Conservation (phyloP, 2,113 vertebrate species). For the Rhizomys pruinosus region DNA sequence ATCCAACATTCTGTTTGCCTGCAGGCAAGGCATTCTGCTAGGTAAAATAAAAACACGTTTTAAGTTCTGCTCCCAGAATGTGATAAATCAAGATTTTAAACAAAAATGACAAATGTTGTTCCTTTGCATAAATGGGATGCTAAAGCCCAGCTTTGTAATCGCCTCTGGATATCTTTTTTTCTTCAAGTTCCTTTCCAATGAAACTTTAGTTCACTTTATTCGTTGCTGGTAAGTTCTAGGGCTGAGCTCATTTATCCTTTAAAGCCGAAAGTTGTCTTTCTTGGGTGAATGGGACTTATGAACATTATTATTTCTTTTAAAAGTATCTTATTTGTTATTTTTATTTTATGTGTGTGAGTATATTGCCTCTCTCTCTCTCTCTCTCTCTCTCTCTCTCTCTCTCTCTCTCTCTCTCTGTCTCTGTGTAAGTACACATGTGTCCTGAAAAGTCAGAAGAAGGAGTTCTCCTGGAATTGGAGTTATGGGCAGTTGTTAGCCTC, state of each 20-base stretch:
- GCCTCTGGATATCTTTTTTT: constrained; percentile 62
- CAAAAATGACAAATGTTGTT: constrained; percentile 76
- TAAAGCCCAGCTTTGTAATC: constrained; percentile 37
- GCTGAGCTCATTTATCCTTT: neutral
- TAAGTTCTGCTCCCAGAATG: constrained; percentile 62
- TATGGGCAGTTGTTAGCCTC: no score
- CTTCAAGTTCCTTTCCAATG: neutral
- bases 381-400: no score
- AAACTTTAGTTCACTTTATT: constrained; percentile 26
- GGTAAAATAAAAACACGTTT: constrained; percentile 75
- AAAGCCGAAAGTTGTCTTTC: neutral
- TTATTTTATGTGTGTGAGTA: no score
- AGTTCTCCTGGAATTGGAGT: no score
- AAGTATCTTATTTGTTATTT: no score
- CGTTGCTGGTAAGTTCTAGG: constrained; percentile 7
- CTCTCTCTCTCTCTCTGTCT: no score
- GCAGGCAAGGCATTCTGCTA: constrained; percentile 77
- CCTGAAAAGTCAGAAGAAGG: no score
- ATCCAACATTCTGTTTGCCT: constrained; percentile 80
- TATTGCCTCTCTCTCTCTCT: no score
- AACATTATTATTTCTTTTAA: neutral
- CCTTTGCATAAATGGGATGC: constrained; percentile 61
- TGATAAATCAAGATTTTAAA: constrained; percentile 79
- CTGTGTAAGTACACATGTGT: no score
- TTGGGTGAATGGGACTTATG: neutral